Conservation (phyloP, 2,113 vertebrate species). For the Chaetodon auriga region DNA sequence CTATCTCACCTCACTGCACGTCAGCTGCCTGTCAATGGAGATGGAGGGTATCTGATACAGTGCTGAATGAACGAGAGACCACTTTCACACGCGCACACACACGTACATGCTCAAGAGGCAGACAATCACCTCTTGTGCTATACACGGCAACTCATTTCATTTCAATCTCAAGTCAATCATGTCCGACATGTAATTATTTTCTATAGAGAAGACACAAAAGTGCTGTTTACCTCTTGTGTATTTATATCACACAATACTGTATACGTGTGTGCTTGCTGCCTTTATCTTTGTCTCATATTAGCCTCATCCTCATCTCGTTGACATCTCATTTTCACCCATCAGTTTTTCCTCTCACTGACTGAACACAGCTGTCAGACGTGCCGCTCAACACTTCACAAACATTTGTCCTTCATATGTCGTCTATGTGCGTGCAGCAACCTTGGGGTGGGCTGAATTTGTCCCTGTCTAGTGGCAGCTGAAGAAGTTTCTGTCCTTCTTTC, state of each 20-base stretch:
- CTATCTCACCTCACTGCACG: constrained; percentile 69
- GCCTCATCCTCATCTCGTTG: constrained; percentile 61
- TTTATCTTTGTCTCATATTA: constrained; percentile 35
- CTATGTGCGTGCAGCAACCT: constrained; percentile 54
- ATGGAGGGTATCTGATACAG: constrained; percentile 72
- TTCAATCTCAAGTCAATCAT: constrained; percentile 24
- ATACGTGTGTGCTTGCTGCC: neutral
- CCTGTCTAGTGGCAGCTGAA: constrained; percentile 22
- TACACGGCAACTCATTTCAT: neutral
- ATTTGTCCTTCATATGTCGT: constrained; percentile 62
- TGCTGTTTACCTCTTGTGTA: constrained; percentile 17
- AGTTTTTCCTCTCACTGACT: constrained; percentile 59
- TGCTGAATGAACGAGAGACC: constrained; percentile 56
- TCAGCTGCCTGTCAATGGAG: constrained; percentile 74
- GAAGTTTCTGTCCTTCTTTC: constrained; percentile 36
- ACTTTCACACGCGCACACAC: constrained; percentile 21
- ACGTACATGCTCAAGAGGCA: neutral
- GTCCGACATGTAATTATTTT: constrained; percentile 22
- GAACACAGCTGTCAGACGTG: constrained; percentile 65
- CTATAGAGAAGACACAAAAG: neutral
- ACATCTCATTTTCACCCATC: constrained; percentile 76
- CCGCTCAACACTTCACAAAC: constrained; percentile 40
- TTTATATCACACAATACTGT: constrained; percentile 4
- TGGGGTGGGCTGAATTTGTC: constrained; percentile 34
- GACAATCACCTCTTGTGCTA: neutral